Percentiles rank a stretch among this genome's conserved stretches.
These are phyloP conservation scores for Eptatretus atami DNA, from an alignment of 2,797 vertebrate species.

Conservation along the genomic window DNA sequence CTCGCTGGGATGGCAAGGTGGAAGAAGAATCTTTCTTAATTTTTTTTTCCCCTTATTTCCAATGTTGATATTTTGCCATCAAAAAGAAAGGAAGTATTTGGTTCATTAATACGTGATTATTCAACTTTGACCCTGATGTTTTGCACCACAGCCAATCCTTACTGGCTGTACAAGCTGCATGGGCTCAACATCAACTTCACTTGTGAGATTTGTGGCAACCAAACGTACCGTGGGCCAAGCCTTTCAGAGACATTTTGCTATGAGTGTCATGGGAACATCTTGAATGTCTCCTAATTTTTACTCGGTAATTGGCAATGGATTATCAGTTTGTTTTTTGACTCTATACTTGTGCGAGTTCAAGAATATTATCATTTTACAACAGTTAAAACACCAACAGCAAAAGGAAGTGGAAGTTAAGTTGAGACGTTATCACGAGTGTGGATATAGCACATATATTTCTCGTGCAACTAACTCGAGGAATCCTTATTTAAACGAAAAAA, in stretches of 20 bases:
- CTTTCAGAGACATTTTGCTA: conserved; percentile 86
- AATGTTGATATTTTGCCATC: background rate
- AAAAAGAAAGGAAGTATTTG: background rate
- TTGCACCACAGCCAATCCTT: conserved; percentile 38
- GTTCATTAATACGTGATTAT: too few species aligned
- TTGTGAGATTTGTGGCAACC: conserved; percentile 95
- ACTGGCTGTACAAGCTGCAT: conserved; percentile 82
- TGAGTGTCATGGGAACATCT: conserved; percentile 13
- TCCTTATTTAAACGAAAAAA: too few species aligned
- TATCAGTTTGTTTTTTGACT: too few species aligned
- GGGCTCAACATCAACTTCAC: conserved; percentile 97
- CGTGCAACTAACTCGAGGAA: too few species aligned
- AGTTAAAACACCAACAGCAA: too few species aligned
- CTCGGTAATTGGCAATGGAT: too few species aligned
- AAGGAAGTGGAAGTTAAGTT: too few species aligned
- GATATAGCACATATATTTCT: too few species aligned
- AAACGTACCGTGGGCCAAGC: conserved; percentile 88
- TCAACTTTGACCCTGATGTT: background rate
- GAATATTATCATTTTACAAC: too few species aligned
- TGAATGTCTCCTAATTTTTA: too few species aligned
- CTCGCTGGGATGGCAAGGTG: conserved; percentile 91
- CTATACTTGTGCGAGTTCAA: too few species aligned
- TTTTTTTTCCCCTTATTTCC: background rate
- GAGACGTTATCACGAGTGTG: too few species aligned
- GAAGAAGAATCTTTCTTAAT: background rate